Evolutionary conservation across 2,888 invertebrate species (phyloP), one percentile per base, ranked within the genome.

Genomic region (Chrysopilus asiliformis): DNA sequence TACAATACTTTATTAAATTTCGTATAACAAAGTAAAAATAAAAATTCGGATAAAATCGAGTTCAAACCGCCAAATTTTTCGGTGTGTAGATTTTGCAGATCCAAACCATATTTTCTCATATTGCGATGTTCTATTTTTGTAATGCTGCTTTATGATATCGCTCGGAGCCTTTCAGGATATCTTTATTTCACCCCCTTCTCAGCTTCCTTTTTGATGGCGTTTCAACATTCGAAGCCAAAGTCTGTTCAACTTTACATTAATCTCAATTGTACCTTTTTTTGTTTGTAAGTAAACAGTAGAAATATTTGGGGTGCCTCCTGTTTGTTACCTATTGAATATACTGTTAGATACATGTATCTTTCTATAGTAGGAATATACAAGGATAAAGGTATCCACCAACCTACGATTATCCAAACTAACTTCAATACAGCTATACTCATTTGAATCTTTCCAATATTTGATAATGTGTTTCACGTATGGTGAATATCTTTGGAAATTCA

Each of bases 261-360:
- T 47, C 44, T 47, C 47, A 47, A 47, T 47, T 45, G 47, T 44
- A 47, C 41, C 43, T 44, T 44, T 47, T 43, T 43, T 44, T 44
- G 44, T 45, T 36, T 36, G 36, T 36, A 36, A 31, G 36, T 16
- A 36, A 36, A 36, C 25, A 36, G 28, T 28, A 27, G 18, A 7
- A 7, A 19, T 28, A 15, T 27, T 14, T 28, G 14, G 17, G 13
- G 7, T 12, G 18, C 27, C 25, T 10, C 19, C 19, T 19, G 25
- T 27, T 34, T 27, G 12, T 20, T 22, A 22, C 14, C n/a, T 32
- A 2, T 27, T 27, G 27, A n/a, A 27, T n/a, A 27, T 10, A 14
- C n/a, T 7, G 9, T 27, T 27, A 27, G 27, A n/a, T 27, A 6
- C 7, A n/a, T 27, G 12, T n/a, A 14, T 10, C 7, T n/a, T 8